Conservation (phyloP, 1,140 invertebrate species). For the Adelges cooleyi region DNA sequence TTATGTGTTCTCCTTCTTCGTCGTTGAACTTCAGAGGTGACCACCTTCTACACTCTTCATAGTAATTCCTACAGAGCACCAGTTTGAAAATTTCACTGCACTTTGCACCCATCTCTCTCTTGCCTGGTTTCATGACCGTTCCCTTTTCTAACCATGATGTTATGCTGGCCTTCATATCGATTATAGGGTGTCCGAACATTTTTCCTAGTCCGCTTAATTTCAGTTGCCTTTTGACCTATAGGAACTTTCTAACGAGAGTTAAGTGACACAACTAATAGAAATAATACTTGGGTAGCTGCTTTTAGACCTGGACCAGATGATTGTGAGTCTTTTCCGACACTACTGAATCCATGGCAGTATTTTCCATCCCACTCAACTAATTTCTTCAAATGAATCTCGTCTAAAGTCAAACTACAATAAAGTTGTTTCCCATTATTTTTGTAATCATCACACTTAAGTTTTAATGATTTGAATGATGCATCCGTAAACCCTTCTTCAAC, state of each 20-base stretch:
- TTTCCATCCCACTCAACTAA: constrained; percentile 32
- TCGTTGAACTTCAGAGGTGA: no score
- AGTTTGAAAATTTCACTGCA: background rate
- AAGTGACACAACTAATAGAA: constrained; percentile 5
- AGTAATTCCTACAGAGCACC: background rate
- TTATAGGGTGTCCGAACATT: background rate
- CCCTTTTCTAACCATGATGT: background rate
- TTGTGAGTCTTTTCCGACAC: constrained; percentile 24
- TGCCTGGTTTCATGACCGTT: background rate
- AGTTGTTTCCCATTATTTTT: background rate
- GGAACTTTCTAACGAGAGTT: constrained; percentile 19
- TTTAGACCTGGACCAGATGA: background rate
- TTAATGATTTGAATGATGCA: constrained; percentile 20
- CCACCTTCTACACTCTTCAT: background rate
- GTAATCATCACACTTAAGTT: constrained; percentile 12
- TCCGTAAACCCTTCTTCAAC: background rate
- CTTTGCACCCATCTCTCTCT: background rate
- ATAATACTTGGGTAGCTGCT: constrained; percentile 1
- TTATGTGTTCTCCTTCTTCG: no score
- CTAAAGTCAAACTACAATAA: constrained; percentile 28
- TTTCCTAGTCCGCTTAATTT: background rate
- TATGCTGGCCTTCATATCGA: background rate
- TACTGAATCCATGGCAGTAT: constrained; percentile 29
- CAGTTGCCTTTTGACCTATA: constrained; percentile 4
- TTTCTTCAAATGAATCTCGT: constrained; percentile 34